A percentile compares a stretch with the other conserved stretches of the same genome.
Conservation (phyloP, 2,113 vertebrate species). For the Nipponia nippon region DNA sequence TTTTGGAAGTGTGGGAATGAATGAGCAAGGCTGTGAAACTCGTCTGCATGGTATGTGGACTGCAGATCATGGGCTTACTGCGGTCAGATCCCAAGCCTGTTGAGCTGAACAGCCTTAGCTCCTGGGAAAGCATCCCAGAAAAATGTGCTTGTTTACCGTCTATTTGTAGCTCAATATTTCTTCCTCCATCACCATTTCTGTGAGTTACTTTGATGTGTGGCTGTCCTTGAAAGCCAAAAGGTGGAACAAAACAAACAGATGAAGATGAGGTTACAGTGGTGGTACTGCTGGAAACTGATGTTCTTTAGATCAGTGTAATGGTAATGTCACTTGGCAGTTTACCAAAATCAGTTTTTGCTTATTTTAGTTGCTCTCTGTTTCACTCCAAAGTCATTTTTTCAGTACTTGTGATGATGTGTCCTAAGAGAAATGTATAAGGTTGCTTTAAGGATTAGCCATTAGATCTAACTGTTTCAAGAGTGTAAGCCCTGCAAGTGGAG, state of each 20-base stretch:
- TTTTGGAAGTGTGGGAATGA: not conserved
- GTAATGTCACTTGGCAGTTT: not conserved
- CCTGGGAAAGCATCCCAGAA: not conserved
- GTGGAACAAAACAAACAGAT: not conserved
- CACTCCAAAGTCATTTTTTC: not conserved
- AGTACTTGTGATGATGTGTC: not conserved
- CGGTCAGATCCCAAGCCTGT: not conserved
- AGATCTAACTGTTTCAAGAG: not conserved
- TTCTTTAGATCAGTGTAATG: not conserved
- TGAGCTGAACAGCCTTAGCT: not conserved
- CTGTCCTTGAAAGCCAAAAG: not conserved
- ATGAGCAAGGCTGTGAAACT: not conserved
- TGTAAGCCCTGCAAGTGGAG: not conserved
- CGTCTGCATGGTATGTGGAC: fast-evolving
- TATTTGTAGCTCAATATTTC: not conserved
- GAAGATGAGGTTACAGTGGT: not conserved
- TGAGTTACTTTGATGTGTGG: not conserved
- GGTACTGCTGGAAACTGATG: not conserved
- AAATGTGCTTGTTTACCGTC: not conserved
- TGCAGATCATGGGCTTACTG: not conserved
- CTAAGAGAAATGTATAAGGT: not conserved
- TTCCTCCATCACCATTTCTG: not conserved
- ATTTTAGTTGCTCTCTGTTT: not conserved
- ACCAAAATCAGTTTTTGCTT: not conserved
- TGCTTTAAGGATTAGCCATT: not conserved